Evolutionary conservation across 64 coral and sea anemone genomes (phyloP), one percentile per base, ranked within the genome.

Genomic region (Montipora capricornis): DNA sequence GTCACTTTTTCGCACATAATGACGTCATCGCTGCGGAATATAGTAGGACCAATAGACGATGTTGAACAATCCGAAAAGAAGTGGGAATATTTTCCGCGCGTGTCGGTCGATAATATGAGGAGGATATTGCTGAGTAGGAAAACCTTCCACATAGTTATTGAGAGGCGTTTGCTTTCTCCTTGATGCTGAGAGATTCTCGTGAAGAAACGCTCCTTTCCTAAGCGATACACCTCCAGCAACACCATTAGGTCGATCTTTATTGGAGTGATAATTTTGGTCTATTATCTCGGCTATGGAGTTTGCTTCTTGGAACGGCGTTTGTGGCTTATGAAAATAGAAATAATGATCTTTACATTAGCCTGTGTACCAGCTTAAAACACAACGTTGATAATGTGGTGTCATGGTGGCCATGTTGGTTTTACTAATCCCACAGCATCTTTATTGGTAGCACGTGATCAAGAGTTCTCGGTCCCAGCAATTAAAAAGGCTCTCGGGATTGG

Each of bases 11-110:
- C 13, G 11, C 61, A 0, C 5, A 16, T 46, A 37, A 37, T 0
- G 14, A 83, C 26, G 15, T 86, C 66, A 86, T 71, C 82, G 82
- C 8, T 59, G 66, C 19, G 95, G 95, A 19, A 96, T 50, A 59
- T 94, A 97, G 44, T 97, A 97, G 24, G 93, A 97, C 96, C 96
- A 97, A 57, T 97, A 97, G 0, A 88, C 83, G 62, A 97, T 78
- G 47, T 97, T 97, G 44, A 94, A 97, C 83, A 97, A 74, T 15
- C 91, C 61, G 44, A 92, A 97, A 1, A 97, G 73, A 61, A 88
- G 78, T 6, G 96, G 96, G n/a, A 97, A 97, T 61, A 97, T 91
- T 45, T 78, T 97, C 20, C 90, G 91, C 16, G 96, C 94, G 76
- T 92, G 91, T 10, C 81, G 62, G 53, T 97, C 96, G 15, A 97